Evolutionary conservation across 2,797 vertebrate genomes (phyloP).

Genomic region (Rhadinocentrus ornatus): DNA sequence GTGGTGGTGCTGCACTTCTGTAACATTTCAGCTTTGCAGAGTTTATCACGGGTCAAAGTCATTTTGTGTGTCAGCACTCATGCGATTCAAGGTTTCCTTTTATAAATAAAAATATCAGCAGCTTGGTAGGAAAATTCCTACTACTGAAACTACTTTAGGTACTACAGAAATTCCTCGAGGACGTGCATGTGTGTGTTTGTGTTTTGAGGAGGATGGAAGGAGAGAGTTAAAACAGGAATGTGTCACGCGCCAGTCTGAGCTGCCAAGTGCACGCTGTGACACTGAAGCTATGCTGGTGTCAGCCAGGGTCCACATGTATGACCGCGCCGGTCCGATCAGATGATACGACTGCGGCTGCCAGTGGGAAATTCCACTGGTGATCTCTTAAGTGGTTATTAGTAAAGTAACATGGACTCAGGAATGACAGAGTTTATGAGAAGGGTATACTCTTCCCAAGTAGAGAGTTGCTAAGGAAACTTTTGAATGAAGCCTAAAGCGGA

Average conservation of each 20-base stretch:
- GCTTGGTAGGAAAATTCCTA: constrained; percentile 31
- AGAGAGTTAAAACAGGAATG: constrained; percentile 1
- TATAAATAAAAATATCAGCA: constrained; percentile 58
- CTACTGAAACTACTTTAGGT: too few relatives aligned
- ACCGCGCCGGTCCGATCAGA: constrained; percentile 33
- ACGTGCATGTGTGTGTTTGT: constrained; percentile 21
- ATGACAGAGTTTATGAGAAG: constrained; percentile 18
- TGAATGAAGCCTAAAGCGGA: neutral
- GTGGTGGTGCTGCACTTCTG: constrained; percentile 18
- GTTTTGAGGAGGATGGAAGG: constrained; percentile 28
- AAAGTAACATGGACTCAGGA: constrained; percentile 16
- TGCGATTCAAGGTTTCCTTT: constrained; percentile 9
- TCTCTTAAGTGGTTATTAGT: constrained; percentile 33
- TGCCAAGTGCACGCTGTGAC: constrained; percentile 26
- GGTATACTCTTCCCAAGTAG: constrained; percentile 4
- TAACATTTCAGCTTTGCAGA: constrained; percentile 18
- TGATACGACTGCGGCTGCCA: constrained; percentile 35
- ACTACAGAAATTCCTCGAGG: constrained; percentile 54
- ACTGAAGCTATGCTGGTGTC: constrained; percentile 44
- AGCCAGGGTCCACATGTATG: constrained; percentile 11
- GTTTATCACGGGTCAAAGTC: constrained; percentile 32
- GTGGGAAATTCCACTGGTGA: constrained; percentile 55
- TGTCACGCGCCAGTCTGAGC: constrained; percentile 23
- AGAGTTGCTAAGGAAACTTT: neutral
- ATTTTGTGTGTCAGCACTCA: neutral